Percentiles rank a stretch among this genome's conserved stretches.
Evolutionary conservation across 1,140 invertebrate species (phyloP).

Genomic region (Drosophila sproati): DNA sequence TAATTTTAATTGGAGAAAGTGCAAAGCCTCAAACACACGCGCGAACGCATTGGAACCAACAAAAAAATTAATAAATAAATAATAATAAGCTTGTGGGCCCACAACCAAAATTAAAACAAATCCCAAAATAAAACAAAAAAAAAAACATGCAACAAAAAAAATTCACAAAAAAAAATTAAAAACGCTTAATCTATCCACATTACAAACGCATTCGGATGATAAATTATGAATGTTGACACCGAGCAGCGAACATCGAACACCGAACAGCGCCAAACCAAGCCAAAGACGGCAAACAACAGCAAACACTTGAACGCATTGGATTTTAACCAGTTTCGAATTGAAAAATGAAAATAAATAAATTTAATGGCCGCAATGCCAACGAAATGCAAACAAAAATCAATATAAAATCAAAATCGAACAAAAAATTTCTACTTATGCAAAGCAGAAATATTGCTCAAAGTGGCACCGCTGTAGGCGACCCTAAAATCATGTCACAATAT

Average conservation of each 20-base stretch:
- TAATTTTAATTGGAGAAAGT: constrained; percentile 80
- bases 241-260: not conserved
- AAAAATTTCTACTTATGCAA: constrained; percentile 82
- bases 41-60: constrained; percentile 6
- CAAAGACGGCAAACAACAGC: constrained; percentile 69
- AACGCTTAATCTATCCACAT: constrained; percentile 72
- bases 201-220: constrained; percentile 76
- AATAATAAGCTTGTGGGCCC: constrained; percentile 32
- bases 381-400: constrained; percentile 78
- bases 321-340: constrained; percentile 65
- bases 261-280: constrained; percentile 22
- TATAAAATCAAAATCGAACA: constrained; percentile 44
- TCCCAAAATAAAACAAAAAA: constrained; percentile 4
- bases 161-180: constrained; percentile 39
- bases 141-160: constrained; percentile 24
- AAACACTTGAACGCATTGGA: constrained; percentile 57
- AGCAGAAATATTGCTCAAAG: constrained; percentile 83
- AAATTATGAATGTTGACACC: constrained; percentile 74
- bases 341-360: constrained; percentile 76
- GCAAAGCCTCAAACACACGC: constrained; percentile 62
- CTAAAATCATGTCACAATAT: constrained; percentile 80
- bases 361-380: constrained; percentile 78
- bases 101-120: constrained; percentile 7
- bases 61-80: constrained; percentile 26
- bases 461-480: constrained; percentile 60